Evolutionary conservation across 2,797 vertebrate genomes (phyloP), one percentile per base, ranked within the genome.

Genomic region (Spatula versicolor): DNA sequence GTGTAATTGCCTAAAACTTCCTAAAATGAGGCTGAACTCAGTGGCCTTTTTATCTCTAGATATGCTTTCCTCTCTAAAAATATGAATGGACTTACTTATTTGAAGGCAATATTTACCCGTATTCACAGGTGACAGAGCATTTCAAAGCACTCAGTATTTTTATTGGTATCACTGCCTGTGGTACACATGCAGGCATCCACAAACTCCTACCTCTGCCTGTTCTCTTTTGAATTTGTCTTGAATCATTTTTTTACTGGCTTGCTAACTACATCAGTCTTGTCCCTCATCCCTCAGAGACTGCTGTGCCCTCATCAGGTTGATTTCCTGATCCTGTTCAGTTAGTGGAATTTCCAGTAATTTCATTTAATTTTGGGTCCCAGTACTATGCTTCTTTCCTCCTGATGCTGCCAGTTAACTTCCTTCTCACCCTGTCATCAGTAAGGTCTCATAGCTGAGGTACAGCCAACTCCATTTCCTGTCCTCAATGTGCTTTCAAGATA

Each of bases 381-480:
- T 50, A 10, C 55, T 37, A 8, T 9, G 41, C 71, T 83, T 23
- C 58, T 87, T 89, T 94, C 55, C 46, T 66, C 83, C 58, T 74
- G 52, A 67, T 33, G 17, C 39, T 39, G 20, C 48, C 0, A 3
- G 68, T 80, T 58, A 4, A 39, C 87, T 91, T 83, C 52, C 55
- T 69, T 75, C 54, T 89, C 62, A 17, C 10, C 10, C 0, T 83
- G 54, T 31, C 66, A 7, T 3, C 55, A 60, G 22, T 0, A 0
- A 19, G 50, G 50, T 80, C 73, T 74, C 0, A 0, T 8, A 20
- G 77, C 69, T 90, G 90, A 77, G 77, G 25, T 76, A 4, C 41
- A 90, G 76, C 80, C 69, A 67, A 21, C 66, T 25, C 67, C 25
- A 13, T 46, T 78, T 95, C 73, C 75, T 75, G 72, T 41, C 75